phyloP scores from a whole-genome alignment of 2,797 vertebrate genomes.

The Dendrocincla fuliginosa region DNA sequence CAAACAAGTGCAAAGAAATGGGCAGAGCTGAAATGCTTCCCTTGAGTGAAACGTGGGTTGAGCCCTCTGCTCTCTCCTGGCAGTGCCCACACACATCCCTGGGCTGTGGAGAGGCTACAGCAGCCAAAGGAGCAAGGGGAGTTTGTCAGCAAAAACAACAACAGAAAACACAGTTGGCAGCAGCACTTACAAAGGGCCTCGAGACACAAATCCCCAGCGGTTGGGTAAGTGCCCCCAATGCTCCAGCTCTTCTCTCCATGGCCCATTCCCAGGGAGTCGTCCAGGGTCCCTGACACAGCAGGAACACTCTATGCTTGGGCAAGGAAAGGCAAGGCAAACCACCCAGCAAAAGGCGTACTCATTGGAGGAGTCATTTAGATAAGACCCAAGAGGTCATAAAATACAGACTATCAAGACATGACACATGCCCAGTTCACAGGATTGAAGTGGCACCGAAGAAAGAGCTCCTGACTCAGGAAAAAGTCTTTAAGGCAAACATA shows the following conservation, averaged over 20 bases:
- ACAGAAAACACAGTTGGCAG: background rate
- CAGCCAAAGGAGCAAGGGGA: background rate
- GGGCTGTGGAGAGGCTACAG: background rate
- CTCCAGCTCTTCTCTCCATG: background rate
- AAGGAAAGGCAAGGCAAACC: background rate
- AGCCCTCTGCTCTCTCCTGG: background rate
- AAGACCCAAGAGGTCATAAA: background rate
- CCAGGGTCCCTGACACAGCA: background rate
- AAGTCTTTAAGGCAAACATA: background rate
- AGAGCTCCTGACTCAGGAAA: background rate
- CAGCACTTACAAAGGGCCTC: background rate
- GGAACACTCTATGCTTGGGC: background rate
- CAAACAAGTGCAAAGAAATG: background rate
- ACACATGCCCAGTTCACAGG: background rate
- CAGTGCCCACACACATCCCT: fast-evolving
- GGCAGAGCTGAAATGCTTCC: background rate
- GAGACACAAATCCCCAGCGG: background rate
- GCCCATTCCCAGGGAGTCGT: background rate
- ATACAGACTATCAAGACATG: fast-evolving
- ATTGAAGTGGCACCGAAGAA: fast-evolving
- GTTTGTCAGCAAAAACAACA: background rate
- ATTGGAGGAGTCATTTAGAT: background rate
- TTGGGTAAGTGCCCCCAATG: fast-evolving
- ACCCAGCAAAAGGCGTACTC: background rate
- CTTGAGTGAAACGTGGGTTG: background rate